Evolutionary conservation across 2,797 vertebrate species (phyloP).

Genomic region (Alcedo atthis): DNA sequence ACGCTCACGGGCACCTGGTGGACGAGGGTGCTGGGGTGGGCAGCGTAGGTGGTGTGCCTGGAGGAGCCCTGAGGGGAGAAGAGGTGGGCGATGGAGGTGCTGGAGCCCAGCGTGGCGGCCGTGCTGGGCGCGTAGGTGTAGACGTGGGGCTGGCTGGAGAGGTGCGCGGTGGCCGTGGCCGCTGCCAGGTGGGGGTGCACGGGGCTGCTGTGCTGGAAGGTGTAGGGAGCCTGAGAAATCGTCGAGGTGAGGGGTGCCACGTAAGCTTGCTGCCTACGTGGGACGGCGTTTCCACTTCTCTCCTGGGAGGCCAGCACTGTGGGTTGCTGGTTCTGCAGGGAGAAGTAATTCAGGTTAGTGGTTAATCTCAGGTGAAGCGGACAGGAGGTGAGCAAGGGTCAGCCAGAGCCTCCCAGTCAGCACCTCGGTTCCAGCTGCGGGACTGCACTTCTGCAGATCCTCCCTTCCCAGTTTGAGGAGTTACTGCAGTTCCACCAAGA

Average conservation of each 20-base stretch:
- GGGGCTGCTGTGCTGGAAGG: conserved; percentile 89
- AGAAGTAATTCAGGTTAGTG: neutral
- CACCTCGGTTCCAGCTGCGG: neutral
- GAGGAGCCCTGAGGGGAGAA: conserved; percentile 86
- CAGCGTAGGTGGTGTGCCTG: conserved; percentile 82
- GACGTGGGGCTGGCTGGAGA: conserved; percentile 85
- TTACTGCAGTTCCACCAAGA: neutral
- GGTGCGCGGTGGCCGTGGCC: conserved; percentile 82
- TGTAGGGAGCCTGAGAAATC: conserved; percentile 89
- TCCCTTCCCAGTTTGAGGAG: neutral
- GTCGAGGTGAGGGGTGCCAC: conserved; percentile 85
- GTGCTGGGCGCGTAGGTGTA: conserved; percentile 92
- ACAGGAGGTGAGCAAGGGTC: neutral
- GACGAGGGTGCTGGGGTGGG: conserved; percentile 90
- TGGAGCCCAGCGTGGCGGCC: conserved; percentile 90
- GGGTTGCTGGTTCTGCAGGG: conserved; percentile 86
- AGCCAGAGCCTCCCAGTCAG: neutral
- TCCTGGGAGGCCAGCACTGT: conserved; percentile 87
- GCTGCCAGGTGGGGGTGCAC: conserved; percentile 87
- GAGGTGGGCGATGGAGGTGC: conserved; percentile 94
- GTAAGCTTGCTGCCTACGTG: conserved; percentile 89
- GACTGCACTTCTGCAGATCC: neutral
- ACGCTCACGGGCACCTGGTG: conserved; percentile 89
- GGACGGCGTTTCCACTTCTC: conserved; percentile 80
- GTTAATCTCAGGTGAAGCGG: neutral